These are phyloP conservation scores for Sarcophaga rosellei DNA, from an alignment of 2,888 invertebrate genomes.

Conservation along the genomic window DNA sequence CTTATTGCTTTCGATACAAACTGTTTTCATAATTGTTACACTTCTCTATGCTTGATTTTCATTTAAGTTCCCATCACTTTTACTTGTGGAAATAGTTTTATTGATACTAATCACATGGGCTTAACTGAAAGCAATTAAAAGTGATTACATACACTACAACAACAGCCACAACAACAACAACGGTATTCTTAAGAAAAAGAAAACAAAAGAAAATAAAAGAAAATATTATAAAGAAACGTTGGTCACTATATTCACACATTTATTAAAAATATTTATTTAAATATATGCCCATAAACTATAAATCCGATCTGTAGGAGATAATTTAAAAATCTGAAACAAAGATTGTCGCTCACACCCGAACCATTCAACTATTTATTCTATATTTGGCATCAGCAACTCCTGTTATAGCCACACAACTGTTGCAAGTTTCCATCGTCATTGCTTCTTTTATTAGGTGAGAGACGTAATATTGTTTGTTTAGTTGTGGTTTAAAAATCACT, in stretches of 20 bases:
- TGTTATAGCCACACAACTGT: neutral
- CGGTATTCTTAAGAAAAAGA: no score
- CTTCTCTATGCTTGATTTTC: no score
- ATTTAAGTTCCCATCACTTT: no score
- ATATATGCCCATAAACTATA: slow-evolving; percentile 15
- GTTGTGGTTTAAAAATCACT: neutral
- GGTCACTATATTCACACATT: slow-evolving; percentile 19
- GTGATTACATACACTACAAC: no score
- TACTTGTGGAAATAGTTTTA: no score
- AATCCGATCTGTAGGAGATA: neutral
- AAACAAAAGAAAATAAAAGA: no score
- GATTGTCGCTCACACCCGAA: neutral
- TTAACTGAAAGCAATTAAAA: no score
- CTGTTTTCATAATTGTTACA: no score
- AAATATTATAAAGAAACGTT: no score
- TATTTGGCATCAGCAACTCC: slow-evolving; percentile 4
- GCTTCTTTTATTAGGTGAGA: neutral
- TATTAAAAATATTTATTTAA: slow-evolving; percentile 23
- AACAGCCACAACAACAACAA: no score
- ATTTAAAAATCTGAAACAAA: neutral
- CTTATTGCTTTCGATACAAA: no score
- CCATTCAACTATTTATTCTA: neutral
- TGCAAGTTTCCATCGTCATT: neutral
- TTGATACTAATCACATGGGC: no score
- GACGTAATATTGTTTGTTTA: neutral